Evolutionary conservation across 2,797 vertebrate species (phyloP).

Genomic region (Spheniscus humboldti): DNA sequence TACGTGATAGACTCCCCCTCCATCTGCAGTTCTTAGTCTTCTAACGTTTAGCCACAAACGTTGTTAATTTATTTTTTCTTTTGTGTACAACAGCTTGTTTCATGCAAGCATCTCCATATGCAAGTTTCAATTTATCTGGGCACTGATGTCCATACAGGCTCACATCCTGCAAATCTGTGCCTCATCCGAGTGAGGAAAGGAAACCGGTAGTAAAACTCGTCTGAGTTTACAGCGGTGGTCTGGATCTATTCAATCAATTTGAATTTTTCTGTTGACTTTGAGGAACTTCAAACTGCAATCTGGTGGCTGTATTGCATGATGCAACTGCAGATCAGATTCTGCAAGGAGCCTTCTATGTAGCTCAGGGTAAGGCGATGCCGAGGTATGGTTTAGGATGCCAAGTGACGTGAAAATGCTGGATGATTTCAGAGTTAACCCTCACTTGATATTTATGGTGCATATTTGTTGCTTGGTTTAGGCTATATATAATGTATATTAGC

Average conservation of each 20-base stretch:
- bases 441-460: not conserved
- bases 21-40: not conserved
- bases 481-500: not conserved
- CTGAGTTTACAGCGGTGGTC: not conserved
- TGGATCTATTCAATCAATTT: not conserved
- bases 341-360: not conserved
- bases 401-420: not conserved
- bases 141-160: rapidly evolving
- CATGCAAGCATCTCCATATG: rapidly evolving
- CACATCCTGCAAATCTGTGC: not conserved
- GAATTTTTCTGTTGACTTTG: not conserved
- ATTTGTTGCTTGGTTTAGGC: not conserved
- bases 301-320: not conserved
- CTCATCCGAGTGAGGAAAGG: rapidly evolving
- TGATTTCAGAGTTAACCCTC: not conserved
- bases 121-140: not conserved
- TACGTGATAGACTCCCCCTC: not conserved
- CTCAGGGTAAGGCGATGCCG: not conserved
- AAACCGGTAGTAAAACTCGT: not conserved
- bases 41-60: not conserved
- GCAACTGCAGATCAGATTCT: not conserved
- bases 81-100: not conserved
- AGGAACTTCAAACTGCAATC: not conserved
- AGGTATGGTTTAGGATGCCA: not conserved
- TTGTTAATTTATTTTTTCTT: not conserved